Percentiles rank a stretch among this genome's conserved stretches.
Evolutionary conservation across 2,888 invertebrate species (phyloP).

Genomic region (Anthophora plumipes): DNA sequence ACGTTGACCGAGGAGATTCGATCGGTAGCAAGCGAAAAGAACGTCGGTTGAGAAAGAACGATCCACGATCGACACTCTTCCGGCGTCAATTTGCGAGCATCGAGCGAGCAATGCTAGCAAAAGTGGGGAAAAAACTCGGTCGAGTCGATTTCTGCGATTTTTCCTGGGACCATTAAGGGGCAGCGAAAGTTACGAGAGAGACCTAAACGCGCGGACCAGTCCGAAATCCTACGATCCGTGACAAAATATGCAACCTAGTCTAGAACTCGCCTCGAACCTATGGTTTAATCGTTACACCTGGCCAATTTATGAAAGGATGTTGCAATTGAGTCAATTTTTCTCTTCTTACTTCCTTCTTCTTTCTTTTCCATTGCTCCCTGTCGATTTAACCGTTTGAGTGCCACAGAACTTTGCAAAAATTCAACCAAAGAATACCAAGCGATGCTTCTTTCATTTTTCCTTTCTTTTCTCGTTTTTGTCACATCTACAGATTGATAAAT

Average conservation of each 20-base stretch:
- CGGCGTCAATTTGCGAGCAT: too few relatives aligned
- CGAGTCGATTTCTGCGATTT: conserved; percentile 32
- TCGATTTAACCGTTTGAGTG: too few relatives aligned
- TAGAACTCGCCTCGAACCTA: not conserved
- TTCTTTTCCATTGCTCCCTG: not conserved
- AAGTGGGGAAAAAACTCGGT: conserved; percentile 9
- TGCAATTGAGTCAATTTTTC: conserved; percentile 23
- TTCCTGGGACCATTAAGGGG: conserved; percentile 23
- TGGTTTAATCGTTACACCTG: not conserved
- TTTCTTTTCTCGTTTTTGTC: too few relatives aligned
- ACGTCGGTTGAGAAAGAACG: conserved; percentile 6
- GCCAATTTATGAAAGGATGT: conserved; percentile 22
- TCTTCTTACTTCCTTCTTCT: not conserved
- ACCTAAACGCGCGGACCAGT: conserved; percentile 8
- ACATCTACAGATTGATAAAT: too few relatives aligned
- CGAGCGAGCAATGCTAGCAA: not conserved
- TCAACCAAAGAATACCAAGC: too few relatives aligned
- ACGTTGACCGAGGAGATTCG: not conserved
- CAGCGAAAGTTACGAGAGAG: conserved; percentile 58
- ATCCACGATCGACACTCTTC: conserved; percentile 14
- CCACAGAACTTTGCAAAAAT: too few relatives aligned
- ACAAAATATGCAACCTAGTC: conserved; percentile 52
- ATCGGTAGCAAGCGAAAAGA: not conserved
- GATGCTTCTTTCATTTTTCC: too few relatives aligned
- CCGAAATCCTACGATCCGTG: conserved; percentile 62